Evolutionary conservation across 2,888 invertebrate species (phyloP).

Genomic region (Drosophila siamana): DNA sequence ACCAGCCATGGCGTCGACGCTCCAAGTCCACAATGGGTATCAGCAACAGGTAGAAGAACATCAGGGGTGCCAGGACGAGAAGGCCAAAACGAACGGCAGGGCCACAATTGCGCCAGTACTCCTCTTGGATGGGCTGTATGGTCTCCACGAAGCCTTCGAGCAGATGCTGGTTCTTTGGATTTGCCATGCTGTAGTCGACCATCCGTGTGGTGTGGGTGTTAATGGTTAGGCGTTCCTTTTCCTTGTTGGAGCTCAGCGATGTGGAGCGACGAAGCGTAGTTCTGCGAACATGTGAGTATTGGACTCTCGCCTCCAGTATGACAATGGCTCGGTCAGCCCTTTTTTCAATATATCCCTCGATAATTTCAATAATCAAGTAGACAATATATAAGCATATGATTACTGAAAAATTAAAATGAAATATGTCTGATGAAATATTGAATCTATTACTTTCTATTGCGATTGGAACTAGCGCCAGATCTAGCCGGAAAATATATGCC

Average conservation of each 20-base stretch:
- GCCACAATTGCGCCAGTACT: conserved; percentile 8
- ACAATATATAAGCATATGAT: background rate
- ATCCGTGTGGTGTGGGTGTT: conserved; percentile 6
- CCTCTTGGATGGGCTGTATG: conserved; percentile 18
- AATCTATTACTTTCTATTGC: background rate
- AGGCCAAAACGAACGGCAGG: background rate
- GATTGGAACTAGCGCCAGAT: background rate
- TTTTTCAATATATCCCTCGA: conserved; percentile 11
- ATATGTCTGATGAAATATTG: no score
- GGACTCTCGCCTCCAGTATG: conserved; percentile 7
- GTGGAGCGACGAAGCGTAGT: background rate
- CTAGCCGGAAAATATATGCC: conserved; percentile 18
- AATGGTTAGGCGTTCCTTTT: background rate
- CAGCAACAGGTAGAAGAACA: conserved; percentile 8
- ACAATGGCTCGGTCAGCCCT: background rate
- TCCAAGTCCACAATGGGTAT: conserved; percentile 22
- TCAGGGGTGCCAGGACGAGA: conserved; percentile 7
- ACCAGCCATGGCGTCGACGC: conserved; percentile 18
- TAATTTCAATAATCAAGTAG: conserved; percentile 16
- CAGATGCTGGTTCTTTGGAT: conserved; percentile 7
- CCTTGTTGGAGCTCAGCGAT: background rate
- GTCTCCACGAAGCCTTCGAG: conserved; percentile 9
- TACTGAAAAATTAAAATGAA: no score
- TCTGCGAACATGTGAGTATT: background rate
- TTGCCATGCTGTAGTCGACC: background rate